Conservation (phyloP, 2,888 invertebrate genomes). For the Meteorus cinctellus region DNA sequence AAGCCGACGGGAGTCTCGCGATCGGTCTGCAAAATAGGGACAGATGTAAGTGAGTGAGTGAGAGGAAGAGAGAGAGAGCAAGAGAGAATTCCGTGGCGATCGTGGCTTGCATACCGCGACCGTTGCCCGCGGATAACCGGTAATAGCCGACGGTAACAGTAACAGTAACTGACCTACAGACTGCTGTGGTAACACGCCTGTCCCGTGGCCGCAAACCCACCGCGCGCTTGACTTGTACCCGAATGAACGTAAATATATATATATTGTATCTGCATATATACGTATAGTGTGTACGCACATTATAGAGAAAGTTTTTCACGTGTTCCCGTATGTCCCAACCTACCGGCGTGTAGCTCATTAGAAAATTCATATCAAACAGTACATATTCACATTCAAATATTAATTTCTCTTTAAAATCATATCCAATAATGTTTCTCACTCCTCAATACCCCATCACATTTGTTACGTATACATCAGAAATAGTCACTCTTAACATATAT, state of each 20-base stretch:
- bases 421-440: not conserved
- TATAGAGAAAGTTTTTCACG: conserved; percentile 39
- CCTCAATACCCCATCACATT: not conserved
- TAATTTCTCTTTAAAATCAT: not conserved
- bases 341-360: not conserved
- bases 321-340: not conserved
- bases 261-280: not conserved
- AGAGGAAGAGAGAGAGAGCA: conserved; percentile 2
- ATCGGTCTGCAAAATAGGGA: not conserved
- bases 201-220: conserved; percentile 47
- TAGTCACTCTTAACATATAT: not conserved
- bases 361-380: not conserved
- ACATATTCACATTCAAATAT: not conserved
- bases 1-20: not conserved
- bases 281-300: not conserved
- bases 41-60: not conserved
- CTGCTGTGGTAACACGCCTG: conserved; percentile 51
- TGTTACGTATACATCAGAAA: not conserved
- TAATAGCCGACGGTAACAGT: conserved; percentile 64
- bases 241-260: conserved; percentile 30
- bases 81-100: conserved; percentile 47
- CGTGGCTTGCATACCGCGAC: conserved; percentile 57
- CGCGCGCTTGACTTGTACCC: conserved; percentile 35
- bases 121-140: conserved; percentile 64
- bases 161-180: conserved; percentile 66